Conservation (phyloP, 2,797 vertebrate genomes). For the Propithecus deckenii region DNA sequence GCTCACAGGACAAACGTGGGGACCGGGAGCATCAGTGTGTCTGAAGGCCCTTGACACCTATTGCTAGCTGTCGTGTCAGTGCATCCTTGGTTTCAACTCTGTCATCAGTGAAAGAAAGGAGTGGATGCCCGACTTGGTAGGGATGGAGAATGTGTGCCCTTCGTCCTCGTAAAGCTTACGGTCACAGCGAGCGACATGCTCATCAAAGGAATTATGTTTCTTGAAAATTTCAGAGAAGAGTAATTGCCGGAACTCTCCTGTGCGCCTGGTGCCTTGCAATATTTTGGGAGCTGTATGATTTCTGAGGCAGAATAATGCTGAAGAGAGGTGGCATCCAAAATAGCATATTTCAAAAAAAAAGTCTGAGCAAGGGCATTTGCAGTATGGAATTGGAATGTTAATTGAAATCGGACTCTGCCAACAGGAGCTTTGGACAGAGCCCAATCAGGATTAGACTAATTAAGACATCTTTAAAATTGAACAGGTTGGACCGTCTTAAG, state of each 20-base stretch:
- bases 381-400: constrained; percentile 86
- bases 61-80: rapidly evolving
- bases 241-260: constrained; percentile 62
- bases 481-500: constrained; percentile 86
- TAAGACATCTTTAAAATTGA: constrained; percentile 88
- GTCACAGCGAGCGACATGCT: rapidly evolving
- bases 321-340: constrained; percentile 83
- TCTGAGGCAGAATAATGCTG: constrained; percentile 73
- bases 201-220: not conserved
- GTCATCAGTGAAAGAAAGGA: not conserved
- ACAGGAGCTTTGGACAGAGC: constrained; percentile 89
- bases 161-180: not conserved
- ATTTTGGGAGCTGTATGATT: constrained; percentile 78
- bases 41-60: rapidly evolving
- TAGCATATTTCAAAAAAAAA: constrained; percentile 66
- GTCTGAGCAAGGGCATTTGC: constrained; percentile 84
- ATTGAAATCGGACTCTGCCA: constrained; percentile 90
- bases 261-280: constrained; percentile 65
- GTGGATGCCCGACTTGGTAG: rapidly evolving
- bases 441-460: constrained; percentile 90
- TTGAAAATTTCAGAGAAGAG: constrained; percentile 55
- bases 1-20: rapidly evolving
- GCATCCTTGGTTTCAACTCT: not conserved
- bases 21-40: rapidly evolving
- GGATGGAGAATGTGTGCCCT: rapidly evolving